Evolutionary conservation across 2,113 vertebrate species (phyloP), one percentile per base, ranked within the genome.

Genomic region (Silurus glanis): DNA sequence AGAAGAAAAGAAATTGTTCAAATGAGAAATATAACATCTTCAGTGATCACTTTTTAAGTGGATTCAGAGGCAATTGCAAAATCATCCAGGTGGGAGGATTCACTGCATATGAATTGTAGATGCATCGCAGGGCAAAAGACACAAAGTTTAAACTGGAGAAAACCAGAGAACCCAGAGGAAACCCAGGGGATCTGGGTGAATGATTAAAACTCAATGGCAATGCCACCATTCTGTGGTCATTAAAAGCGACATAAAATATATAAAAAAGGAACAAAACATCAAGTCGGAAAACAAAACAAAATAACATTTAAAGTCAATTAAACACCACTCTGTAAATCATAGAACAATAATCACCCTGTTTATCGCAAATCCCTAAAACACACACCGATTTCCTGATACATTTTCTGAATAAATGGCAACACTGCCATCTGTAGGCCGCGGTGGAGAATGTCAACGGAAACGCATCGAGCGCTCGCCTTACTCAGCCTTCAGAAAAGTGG

Each of bases 401-500:
- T 49, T 45, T 56, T 64, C 61, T 37, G 25, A 89, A 72, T 61
- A 81, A 86, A 86, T 37, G 76, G 59, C 85, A 90, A 89, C 64
- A 90, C 87, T 90, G 89, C 90, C 89, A 88, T 88, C 90, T 90
- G 71, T 69, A 83, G 89, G 88, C 55, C 0, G 61, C 2, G 17
- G 62, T 0, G 51, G 6, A 16, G 4, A 53, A 13, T 71, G 67
- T 4, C 56, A 16, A 64, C 4, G 6, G 79, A 37, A 71, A 55
- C 37, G 4, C 14, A 5, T 79, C 56, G 84, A 51, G 5, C 64
- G 17, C 19, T 78, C 55, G 61, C 28, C 76, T 76, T 37, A n/a
- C 47, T 82, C 72, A 53, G 45, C 47, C 84, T 86, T 88, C 89
- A 82, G 87, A 88, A 91, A 87, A 91, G 87, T 91, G 58, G 90